Evolutionary conservation across 2,888 invertebrate species (phyloP).

Genomic region (Aspidapion aeneum): DNA sequence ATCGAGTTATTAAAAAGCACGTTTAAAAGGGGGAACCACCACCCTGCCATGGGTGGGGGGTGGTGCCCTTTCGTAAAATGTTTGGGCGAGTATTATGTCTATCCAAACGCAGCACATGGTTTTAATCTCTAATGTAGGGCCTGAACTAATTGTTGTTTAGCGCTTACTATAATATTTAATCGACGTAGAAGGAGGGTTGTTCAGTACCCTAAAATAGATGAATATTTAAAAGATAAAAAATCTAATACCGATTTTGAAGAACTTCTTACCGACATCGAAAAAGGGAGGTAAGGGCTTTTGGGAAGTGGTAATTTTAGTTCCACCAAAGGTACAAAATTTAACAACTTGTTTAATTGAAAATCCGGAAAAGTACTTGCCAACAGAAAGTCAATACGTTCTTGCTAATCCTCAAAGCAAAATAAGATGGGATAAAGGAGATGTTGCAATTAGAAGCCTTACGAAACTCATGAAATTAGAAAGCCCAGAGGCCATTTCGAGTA

Average conservation of each 20-base stretch:
- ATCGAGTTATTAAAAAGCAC: no score
- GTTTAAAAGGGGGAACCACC: no score
- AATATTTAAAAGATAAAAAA: constrained; percentile 20
- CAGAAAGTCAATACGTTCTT: no score
- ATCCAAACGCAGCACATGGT: no score
- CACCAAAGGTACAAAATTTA: constrained; percentile 27
- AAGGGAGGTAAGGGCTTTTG: constrained; percentile 32
- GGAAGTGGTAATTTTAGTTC: constrained; percentile 34
- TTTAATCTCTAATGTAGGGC: no score
- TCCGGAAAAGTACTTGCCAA: no score
- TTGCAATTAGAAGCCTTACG: constrained; percentile 28
- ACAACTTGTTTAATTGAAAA: no score
- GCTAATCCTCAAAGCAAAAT: no score
- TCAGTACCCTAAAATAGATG: constrained; percentile 27
- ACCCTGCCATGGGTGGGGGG: no score
- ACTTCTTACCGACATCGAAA: constrained; percentile 26
- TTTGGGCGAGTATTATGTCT: no score
- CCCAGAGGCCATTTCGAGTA: constrained; percentile 28
- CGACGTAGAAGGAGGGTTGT: constrained; percentile 27
- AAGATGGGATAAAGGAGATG: constrained; percentile 34
- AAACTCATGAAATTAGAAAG: constrained; percentile 28
- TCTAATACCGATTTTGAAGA: constrained; percentile 29
- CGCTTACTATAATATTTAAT: constrained; percentile 27
- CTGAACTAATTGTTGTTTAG: constrained; percentile 20
- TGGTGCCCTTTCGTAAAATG: no score